phyloP scores from a whole-genome alignment of 2,888 invertebrate genomes.

The Pollenia amentaria region DNA sequence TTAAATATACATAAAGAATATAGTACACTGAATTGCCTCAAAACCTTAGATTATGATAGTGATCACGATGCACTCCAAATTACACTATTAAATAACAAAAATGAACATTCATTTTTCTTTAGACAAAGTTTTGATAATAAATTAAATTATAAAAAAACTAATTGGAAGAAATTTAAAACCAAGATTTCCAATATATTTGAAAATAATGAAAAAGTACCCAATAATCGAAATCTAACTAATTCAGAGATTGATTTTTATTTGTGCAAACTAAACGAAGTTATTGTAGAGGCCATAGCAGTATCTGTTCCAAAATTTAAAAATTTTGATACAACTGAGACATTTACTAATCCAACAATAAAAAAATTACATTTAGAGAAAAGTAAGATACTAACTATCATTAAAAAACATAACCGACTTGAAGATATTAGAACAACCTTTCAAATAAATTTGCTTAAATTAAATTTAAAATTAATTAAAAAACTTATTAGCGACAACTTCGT shows the following conservation, averaged over 20 bases:
- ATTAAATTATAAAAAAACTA: conserved; percentile 1
- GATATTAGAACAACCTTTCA: not conserved
- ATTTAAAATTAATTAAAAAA: conserved; percentile 24
- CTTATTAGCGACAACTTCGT: conserved; percentile 1
- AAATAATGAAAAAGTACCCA: not conserved
- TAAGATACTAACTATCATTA: not conserved
- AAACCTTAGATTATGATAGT: conserved; percentile 23
- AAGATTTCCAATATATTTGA: not conserved
- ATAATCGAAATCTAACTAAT: not conserved
- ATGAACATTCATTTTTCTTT: not conserved
- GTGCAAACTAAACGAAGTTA: not conserved
- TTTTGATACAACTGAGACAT: not conserved
- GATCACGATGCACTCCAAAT: conserved; percentile 23
- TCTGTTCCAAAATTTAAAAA: not conserved
- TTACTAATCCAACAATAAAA: not conserved
- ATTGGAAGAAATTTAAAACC: conserved; percentile 6
- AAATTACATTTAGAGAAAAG: conserved; percentile 2
- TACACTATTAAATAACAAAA: not conserved
- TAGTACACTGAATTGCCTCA: no score
- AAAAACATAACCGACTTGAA: conserved; percentile 8
- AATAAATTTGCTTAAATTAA: not conserved
- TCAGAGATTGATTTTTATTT: conserved; percentile 13
- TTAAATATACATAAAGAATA: not conserved
- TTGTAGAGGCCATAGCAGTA: not conserved
- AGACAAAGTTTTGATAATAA: not conserved